Evolutionary conservation across 1,140 invertebrate species (phyloP), one percentile per base, ranked within the genome.

Genomic region (Temnothorax curvispinosus): DNA sequence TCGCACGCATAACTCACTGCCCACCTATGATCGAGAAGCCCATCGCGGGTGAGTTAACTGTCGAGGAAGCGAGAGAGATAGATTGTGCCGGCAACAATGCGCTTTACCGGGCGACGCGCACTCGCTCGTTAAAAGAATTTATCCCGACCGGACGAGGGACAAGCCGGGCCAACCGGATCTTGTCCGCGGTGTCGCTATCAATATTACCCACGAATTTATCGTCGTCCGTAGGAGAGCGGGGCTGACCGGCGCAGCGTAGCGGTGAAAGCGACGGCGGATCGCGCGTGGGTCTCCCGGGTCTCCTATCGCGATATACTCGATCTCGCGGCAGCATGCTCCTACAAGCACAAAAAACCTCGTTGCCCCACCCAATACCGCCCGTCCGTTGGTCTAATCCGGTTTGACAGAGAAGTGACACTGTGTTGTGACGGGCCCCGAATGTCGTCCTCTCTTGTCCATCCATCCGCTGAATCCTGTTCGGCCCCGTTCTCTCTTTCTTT

Each of bases 351-450:
- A 90, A 84, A 90, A 90, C 58, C 75, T 81, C 81, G 86, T 88
- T 86, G 71, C 82, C 50, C 67, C 50, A 27, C 56, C 76, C 47
- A 32, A 77, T 69, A 81, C 88, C 87, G 86, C 80, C 54, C 72
- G 62, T 69, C 65, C 84, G 91, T 92, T 89, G 90, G 76, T 90
- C 91, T 93, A 92, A 93, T 93, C 92, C 88, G 88, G 88, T 93
- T 92, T 92, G 92, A 93, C 92, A 92, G 89, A 80, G 75, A 93
- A 91, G 92, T 92, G 92, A 92, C 91, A 92, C 84, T 89, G 85
- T 93, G 92, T 93, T 93, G 92, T 93, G 92, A 93, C 91, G 91
- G 85, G 67, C 32, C 78, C 84, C 88, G 90, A 90, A 69, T 86
- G 74, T 89, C 62, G 69, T 86, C 75, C 78, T 74, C 67, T 56